Evolutionary conservation across 1,140 invertebrate genomes (phyloP).

Genomic region (Platyscapa corneri): DNA sequence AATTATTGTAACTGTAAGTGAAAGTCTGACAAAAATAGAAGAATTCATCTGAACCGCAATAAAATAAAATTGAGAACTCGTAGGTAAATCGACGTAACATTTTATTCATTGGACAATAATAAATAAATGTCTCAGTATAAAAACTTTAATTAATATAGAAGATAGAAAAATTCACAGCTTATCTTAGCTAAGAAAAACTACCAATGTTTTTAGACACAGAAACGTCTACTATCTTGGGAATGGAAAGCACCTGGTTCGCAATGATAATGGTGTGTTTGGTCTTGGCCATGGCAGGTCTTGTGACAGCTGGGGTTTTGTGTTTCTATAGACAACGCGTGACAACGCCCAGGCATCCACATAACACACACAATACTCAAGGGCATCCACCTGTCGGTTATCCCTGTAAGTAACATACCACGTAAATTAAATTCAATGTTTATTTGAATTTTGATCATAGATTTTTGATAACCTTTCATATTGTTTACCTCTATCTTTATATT

Average conservation of each 20-base stretch:
- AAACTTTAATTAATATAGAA: too few species aligned
- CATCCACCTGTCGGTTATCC: slow-evolving; percentile 72
- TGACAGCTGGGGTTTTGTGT: slow-evolving; percentile 82
- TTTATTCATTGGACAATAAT: too few species aligned
- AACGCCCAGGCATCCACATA: slow-evolving; percentile 74
- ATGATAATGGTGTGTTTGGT: slow-evolving; percentile 80
- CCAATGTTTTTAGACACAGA: slow-evolving; percentile 79
- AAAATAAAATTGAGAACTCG: too few species aligned
- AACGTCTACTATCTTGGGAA: slow-evolving; percentile 82
- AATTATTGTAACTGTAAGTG: too few species aligned
- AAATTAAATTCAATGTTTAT: not conserved
- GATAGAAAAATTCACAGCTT: too few species aligned
- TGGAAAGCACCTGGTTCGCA: slow-evolving; percentile 85
- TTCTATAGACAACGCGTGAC: slow-evolving; percentile 80
- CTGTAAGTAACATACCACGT: slow-evolving; percentile 62
- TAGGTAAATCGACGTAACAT: too few species aligned
- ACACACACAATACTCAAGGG: slow-evolving; percentile 73
- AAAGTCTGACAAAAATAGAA: too few species aligned
- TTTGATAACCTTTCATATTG: too few species aligned
- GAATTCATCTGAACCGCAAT: too few species aligned
- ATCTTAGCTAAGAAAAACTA: not conserved
- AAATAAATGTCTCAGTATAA: too few species aligned
- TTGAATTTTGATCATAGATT: too few species aligned
- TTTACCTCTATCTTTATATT: too few species aligned
- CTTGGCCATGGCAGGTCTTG: slow-evolving; percentile 80